phyloP scores from a whole-genome alignment of 2,888 invertebrate species.

The Drosophila lacicola region DNA sequence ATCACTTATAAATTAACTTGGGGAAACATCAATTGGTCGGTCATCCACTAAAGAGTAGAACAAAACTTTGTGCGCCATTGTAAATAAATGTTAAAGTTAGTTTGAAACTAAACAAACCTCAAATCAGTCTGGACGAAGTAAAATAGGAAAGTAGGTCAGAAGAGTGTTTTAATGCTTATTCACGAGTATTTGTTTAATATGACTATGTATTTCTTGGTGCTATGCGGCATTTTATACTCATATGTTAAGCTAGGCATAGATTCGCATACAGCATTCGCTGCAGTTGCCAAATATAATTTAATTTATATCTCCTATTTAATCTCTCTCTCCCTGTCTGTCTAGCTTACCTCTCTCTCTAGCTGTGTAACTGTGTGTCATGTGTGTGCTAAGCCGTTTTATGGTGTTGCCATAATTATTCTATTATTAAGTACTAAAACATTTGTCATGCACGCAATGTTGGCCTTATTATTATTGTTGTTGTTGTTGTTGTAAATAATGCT shows the following conservation, averaged over 20 bases:
- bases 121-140: too few species aligned
- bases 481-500: conserved; percentile 5
- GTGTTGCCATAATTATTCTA: conserved; percentile 76
- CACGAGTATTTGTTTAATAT: background rate
- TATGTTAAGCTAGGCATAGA: conserved; percentile 12
- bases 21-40: too few species aligned
- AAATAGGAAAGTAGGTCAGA: too few species aligned
- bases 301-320: conserved; percentile 13
- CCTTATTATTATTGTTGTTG: conserved; percentile 38
- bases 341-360: background rate
- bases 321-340: background rate
- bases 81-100: too few species aligned
- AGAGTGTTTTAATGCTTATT: too few species aligned
- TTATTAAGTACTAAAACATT: conserved; percentile 79
- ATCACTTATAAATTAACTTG: too few species aligned
- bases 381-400: conserved; percentile 75
- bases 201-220: background rate
- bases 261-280: conserved; percentile 34
- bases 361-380: conserved; percentile 59
- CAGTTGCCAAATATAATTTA: conserved; percentile 27
- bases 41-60: too few species aligned
- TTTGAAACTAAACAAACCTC: too few species aligned
- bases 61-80: too few species aligned
- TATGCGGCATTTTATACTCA: background rate
- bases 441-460: conserved; percentile 69